Evolutionary conservation across 2,888 invertebrate species (phyloP).

Genomic region (Sphaerophoria taeniata): DNA sequence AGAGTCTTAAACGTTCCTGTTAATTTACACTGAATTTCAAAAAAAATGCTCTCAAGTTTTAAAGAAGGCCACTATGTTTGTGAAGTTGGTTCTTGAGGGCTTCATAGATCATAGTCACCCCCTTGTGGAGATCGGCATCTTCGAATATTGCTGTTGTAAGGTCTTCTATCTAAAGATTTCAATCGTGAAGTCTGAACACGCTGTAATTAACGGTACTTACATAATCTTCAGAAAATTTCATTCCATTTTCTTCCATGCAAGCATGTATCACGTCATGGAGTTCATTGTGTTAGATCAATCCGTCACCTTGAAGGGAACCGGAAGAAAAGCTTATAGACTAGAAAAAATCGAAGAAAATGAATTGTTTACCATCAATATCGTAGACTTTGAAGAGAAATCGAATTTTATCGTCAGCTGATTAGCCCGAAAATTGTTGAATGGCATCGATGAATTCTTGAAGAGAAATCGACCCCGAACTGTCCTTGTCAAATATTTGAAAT

Average conservation of each 20-base stretch:
- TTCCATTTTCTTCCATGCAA: conserved; percentile 97
- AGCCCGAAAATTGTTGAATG: conserved; percentile 94
- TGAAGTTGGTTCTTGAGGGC: conserved; percentile 92
- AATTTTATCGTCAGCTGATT: conserved; percentile 95
- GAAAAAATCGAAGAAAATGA: background rate
- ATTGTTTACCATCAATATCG: conserved; percentile 92
- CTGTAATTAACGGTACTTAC: conserved; percentile 71
- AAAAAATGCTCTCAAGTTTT: no score
- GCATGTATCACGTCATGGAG: conserved; percentile 95
- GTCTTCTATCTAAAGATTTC: conserved; percentile 86
- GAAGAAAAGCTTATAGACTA: background rate
- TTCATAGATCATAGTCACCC: conserved; percentile 95
- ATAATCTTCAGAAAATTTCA: conserved; percentile 95
- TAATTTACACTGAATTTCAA: no score
- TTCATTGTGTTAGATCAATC: conserved; percentile 94
- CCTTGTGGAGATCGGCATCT: conserved; percentile 92
- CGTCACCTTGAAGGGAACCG: conserved; percentile 87
- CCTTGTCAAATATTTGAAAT: conserved; percentile 97
- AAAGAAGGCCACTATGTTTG: conserved; percentile 93
- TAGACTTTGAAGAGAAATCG: conserved; percentile 96
- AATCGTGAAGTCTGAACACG: background rate
- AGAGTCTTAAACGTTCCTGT: no score
- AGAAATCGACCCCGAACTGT: conserved; percentile 95
- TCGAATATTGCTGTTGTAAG: conserved; percentile 95
- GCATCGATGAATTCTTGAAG: conserved; percentile 94